phyloP scores from a whole-genome alignment of 2,888 invertebrate genomes.

The Dorcus hopei region DNA sequence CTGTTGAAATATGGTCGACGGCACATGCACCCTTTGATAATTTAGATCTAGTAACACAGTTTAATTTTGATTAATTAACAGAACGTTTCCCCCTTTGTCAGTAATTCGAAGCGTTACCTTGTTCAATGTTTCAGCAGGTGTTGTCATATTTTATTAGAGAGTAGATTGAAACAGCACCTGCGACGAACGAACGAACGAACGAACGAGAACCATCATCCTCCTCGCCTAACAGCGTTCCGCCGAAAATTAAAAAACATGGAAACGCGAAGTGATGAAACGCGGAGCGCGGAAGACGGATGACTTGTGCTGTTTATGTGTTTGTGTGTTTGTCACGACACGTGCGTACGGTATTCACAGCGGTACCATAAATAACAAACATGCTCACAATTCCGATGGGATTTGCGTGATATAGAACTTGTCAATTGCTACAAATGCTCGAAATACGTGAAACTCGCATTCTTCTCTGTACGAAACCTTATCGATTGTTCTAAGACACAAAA shows the following conservation, averaged over 20 bases:
- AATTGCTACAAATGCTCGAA: constrained; percentile 39
- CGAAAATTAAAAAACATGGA: constrained; percentile 6
- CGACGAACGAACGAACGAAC: constrained; percentile 16
- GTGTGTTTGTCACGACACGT: constrained; percentile 22
- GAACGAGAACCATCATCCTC: constrained; percentile 9
- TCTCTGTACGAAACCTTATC: constrained; percentile 10
- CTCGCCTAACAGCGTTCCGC: not conserved
- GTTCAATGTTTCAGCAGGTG: constrained; percentile 18
- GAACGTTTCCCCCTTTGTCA: constrained; percentile 20
- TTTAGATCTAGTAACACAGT: constrained; percentile 1
- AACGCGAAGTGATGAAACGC: constrained; percentile 8
- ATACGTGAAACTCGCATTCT: constrained; percentile 17
- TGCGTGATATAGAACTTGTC: constrained; percentile 46
- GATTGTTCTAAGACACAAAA: constrained; percentile 5
- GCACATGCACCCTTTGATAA: not conserved
- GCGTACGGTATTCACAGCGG: constrained; percentile 39
- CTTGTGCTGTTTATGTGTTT: constrained; percentile 6
- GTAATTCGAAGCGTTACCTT: constrained; percentile 14
- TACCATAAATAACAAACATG: constrained; percentile 41
- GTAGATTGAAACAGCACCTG: constrained; percentile 20
- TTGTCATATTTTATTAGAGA: constrained; percentile 25
- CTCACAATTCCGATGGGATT: constrained; percentile 41
- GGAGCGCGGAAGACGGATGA: constrained; percentile 7
- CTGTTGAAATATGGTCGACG: not conserved
- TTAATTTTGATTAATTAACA: constrained; percentile 23